phyloP scores from a whole-genome alignment of 2,888 invertebrate species.

The Dryobota labecula region DNA sequence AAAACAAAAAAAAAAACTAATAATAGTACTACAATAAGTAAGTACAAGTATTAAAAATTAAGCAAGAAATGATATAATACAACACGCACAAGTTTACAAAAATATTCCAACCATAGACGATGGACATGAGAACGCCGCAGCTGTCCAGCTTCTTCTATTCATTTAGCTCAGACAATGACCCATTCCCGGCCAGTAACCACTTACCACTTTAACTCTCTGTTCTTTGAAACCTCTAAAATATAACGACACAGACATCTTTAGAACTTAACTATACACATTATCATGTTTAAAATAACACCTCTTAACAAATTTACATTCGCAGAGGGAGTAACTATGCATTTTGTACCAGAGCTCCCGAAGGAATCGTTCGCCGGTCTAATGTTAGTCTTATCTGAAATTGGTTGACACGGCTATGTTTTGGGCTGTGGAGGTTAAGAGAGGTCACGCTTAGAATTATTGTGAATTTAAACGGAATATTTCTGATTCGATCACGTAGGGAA shows the following conservation, averaged over 20 bases:
- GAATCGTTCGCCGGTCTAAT: slow-evolving; percentile 36
- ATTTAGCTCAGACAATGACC: not conserved
- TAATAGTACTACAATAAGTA: too few relatives aligned
- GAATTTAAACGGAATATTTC: too few relatives aligned
- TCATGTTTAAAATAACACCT: slow-evolving; percentile 46
- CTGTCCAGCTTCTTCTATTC: not conserved
- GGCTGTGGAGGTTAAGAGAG: not conserved
- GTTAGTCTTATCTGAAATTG: slow-evolving; percentile 39
- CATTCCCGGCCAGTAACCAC: not conserved
- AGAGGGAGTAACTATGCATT: slow-evolving; percentile 43
- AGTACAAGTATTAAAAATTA: too few relatives aligned
- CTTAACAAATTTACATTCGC: slow-evolving; percentile 40
- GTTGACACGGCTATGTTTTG: slow-evolving; percentile 23
- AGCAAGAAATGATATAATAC: too few relatives aligned
- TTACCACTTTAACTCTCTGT: not conserved
- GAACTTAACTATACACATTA: slow-evolving; percentile 32
- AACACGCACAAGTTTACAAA: not conserved
- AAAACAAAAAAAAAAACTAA: too few relatives aligned
- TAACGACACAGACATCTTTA: slow-evolving; percentile 30
- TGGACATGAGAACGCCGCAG: not conserved
- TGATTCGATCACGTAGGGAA: too few relatives aligned
- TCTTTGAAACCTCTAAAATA: not conserved
- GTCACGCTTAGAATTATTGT: slow-evolving; percentile 2
- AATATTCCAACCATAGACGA: not conserved
- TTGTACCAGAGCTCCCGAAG: slow-evolving; percentile 19